A percentile compares a stretch with the other conserved stretches of the same genome.
Evolutionary conservation across 2,797 vertebrate genomes (phyloP).

Genomic region (Phylloscopus collybita): DNA sequence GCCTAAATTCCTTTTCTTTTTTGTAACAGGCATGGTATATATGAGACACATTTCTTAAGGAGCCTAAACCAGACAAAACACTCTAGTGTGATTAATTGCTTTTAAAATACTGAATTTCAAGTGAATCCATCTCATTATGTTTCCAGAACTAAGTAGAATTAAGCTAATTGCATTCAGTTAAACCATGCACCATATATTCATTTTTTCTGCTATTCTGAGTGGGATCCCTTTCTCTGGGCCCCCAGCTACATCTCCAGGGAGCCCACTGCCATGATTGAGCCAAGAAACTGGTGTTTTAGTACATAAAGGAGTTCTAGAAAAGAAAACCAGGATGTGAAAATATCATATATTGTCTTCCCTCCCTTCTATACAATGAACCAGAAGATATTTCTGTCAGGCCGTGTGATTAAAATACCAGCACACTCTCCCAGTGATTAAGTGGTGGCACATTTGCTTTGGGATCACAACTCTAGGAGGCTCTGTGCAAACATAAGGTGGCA

Average conservation of each 20-base stretch:
- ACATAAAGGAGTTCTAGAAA: background rate
- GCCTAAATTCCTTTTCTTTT: background rate
- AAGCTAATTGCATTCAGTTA: constrained; percentile 5
- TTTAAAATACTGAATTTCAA: background rate
- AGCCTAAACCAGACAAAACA: background rate
- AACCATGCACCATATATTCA: background rate
- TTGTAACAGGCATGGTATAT: background rate
- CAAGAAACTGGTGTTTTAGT: background rate
- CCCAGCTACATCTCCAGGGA: background rate
- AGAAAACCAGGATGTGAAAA: background rate
- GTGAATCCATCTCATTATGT: background rate
- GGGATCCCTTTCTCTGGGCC: background rate
- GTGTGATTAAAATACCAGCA: background rate
- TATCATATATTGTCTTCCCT: background rate
- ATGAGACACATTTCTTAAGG: background rate
- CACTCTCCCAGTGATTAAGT: background rate
- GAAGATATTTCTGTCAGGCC: background rate
- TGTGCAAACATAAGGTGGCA: background rate
- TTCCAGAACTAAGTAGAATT: constrained; percentile 1
- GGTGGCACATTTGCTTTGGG: background rate
- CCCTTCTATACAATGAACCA: background rate
- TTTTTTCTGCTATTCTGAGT: background rate
- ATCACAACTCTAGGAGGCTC: background rate
- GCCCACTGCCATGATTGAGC: background rate
- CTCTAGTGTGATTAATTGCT: background rate